Conservation (phyloP, 2,888 invertebrate species). For the Neoitamus cyanurus region DNA sequence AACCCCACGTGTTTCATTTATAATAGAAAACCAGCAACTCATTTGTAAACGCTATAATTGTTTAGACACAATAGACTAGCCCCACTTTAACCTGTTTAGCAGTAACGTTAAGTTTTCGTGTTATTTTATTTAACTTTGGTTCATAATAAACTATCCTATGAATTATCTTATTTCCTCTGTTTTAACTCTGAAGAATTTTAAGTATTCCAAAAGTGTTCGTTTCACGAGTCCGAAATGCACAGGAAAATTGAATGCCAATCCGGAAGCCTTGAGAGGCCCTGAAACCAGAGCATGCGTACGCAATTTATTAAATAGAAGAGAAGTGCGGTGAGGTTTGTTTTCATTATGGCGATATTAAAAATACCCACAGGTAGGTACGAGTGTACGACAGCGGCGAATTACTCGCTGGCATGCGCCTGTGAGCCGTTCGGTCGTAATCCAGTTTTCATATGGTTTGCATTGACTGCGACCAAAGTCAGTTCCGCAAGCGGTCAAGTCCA, state of each 20-base stretch:
- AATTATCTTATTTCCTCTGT: too few species aligned
- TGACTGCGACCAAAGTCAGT: slow-evolving; percentile 40
- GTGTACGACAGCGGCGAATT: not conserved
- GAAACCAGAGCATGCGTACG: not conserved
- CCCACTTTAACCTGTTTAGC: too few species aligned
- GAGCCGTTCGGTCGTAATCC: slow-evolving; percentile 23
- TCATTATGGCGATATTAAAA: not conserved
- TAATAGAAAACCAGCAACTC: too few species aligned
- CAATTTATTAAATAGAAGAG: not conserved
- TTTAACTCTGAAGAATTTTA: too few species aligned
- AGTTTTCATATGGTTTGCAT: slow-evolving; percentile 31
- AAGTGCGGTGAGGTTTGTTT: not conserved
- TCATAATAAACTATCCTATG: too few species aligned
- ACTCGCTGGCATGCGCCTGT: not conserved
- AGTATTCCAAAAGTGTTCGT: not conserved
- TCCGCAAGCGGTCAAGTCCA: slow-evolving; percentile 45
- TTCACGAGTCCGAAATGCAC: not conserved
- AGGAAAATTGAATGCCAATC: not conserved
- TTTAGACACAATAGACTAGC: too few species aligned
- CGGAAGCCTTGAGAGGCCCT: not conserved
- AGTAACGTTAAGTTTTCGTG: too few species aligned
- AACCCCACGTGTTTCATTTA: too few species aligned
- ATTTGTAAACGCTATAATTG: too few species aligned
- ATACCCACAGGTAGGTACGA: not conserved
- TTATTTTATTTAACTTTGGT: too few species aligned